These are phyloP conservation scores for Amiota minor DNA, from an alignment of 2,888 invertebrate species.

Conservation along the genomic window DNA sequence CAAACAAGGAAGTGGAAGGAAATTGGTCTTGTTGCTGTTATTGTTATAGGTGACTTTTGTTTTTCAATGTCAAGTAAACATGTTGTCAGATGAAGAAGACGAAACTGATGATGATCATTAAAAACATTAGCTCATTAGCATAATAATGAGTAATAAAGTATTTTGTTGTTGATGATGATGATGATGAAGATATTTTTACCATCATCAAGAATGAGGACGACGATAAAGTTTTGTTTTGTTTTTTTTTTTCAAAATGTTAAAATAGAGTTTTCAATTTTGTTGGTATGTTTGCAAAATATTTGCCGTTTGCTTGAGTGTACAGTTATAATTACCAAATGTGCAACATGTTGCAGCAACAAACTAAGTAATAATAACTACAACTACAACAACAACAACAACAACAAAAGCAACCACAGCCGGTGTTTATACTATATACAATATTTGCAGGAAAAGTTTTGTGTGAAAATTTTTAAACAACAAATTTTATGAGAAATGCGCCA, in stretches of 20 bases:
- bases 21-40: neutral
- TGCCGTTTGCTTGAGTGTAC: neutral
- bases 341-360: conserved; percentile 30
- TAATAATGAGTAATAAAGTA: conserved; percentile 1
- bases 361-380: conserved; percentile 26
- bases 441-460: conserved; percentile 32
- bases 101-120: conserved; percentile 2
- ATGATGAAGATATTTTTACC: neutral
- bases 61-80: conserved; percentile 27
- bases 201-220: neutral
- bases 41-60: no score
- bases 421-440: no score
- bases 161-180: neutral
- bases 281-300: neutral
- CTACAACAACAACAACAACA: conserved; percentile 20
- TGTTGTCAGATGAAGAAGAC: conserved; percentile 1
- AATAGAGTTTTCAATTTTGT: neutral
- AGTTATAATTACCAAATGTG: conserved; percentile 26
- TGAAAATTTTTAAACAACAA: conserved; percentile 22
- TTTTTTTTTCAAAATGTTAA: neutral
- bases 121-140: conserved; percentile 18
- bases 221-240: conserved; percentile 5
- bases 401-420: conserved; percentile 15
- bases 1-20: neutral
- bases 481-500: conserved; percentile 30